Conservation (phyloP, 2,888 invertebrate species). For the Mechanitis mazaeus region DNA sequence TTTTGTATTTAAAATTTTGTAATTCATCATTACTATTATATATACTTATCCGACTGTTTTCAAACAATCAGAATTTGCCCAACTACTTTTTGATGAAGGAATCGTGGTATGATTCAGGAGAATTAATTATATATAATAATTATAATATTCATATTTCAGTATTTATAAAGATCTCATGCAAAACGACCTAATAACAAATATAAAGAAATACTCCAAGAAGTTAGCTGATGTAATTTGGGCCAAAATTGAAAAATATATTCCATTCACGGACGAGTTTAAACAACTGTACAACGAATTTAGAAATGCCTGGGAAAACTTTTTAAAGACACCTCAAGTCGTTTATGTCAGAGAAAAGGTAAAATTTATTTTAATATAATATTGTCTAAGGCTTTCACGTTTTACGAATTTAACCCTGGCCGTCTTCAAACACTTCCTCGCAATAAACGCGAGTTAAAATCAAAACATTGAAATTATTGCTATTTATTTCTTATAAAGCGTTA, state of each 20-base stretch:
- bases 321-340: conserved; percentile 63
- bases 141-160: conserved; percentile 38
- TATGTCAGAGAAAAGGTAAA: conserved; percentile 64
- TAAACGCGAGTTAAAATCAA: no score
- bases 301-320: conserved; percentile 62
- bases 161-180: conserved; percentile 86
- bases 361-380: no score
- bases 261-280: conserved; percentile 62
- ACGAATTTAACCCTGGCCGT: no score
- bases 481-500: no score
- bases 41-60: no score
- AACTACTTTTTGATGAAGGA: no score
- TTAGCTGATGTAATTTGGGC: conserved; percentile 75
- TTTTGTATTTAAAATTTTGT: no score
- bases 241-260: conserved; percentile 65
- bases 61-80: no score
- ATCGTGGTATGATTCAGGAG: neutral
- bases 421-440: no score
- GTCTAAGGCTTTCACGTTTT: no score
- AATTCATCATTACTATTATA: no score
- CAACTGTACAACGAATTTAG: conserved; percentile 63
- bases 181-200: conserved; percentile 86
- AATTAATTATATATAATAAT: neutral
- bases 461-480: no score
- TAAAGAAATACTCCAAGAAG: conserved; percentile 84